Evolutionary conservation across 2,888 invertebrate genomes (phyloP).

Genomic region (Adelphocoris suturalis): DNA sequence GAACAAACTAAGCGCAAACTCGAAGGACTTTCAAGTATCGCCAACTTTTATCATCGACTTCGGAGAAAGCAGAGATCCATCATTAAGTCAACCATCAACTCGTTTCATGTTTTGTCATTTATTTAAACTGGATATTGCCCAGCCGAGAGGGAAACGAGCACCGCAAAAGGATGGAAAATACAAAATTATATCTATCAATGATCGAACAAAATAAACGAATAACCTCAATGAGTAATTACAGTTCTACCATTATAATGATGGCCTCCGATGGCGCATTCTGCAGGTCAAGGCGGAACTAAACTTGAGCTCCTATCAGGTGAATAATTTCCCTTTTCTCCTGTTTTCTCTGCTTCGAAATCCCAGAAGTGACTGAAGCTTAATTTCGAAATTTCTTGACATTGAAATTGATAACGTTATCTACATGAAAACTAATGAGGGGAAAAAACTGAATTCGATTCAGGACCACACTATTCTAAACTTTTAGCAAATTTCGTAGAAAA

Average conservation of each 20-base stretch:
- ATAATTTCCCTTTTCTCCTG: no score
- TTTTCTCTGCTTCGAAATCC: no score
- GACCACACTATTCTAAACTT: no score
- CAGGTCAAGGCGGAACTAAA: not conserved
- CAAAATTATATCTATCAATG: not conserved
- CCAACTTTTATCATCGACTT: not conserved
- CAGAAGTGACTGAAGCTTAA: no score
- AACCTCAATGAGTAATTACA: not conserved
- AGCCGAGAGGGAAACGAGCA: not conserved
- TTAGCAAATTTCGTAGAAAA: no score
- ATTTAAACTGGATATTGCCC: not conserved
- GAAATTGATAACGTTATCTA: no score
- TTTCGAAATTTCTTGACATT: no score
- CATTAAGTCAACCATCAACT: constrained; percentile 3
- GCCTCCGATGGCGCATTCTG: not conserved
- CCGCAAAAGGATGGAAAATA: not conserved
- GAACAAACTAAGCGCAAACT: constrained; percentile 3
- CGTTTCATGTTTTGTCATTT: constrained; percentile 8
- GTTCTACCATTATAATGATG: not conserved
- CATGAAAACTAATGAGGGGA: no score
- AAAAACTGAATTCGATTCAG: no score
- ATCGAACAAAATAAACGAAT: not conserved
- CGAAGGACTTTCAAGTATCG: not conserved
- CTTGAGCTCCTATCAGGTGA: no score
- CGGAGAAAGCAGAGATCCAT: no score